Evolutionary conservation across 2,113 vertebrate species (phyloP).

Genomic region (Trogon surrucura): DNA sequence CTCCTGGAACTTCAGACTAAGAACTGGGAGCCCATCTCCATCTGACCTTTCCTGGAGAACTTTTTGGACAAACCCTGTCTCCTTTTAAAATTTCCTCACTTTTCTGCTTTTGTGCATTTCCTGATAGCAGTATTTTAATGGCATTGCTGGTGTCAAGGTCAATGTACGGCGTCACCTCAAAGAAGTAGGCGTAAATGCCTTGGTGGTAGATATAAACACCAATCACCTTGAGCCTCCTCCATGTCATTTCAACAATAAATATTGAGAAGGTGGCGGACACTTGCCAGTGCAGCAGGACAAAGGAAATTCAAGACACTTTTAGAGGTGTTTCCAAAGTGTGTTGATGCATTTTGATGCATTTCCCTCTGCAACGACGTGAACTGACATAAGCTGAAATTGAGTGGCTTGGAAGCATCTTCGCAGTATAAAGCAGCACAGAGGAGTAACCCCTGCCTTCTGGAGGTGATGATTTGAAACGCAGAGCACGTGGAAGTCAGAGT

Average conservation of each 20-base stretch:
- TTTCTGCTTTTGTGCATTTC: neutral
- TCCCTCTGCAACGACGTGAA: neutral
- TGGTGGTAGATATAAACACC: neutral
- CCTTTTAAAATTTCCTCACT: neutral
- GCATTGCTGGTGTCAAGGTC: neutral
- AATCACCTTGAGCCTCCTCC: conserved; percentile 1
- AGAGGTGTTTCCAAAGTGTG: conserved; percentile 20
- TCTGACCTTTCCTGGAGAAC: neutral
- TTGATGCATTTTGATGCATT: conserved; percentile 26
- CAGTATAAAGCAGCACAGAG: neutral
- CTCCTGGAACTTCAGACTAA: neutral
- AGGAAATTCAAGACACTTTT: neutral
- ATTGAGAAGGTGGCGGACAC: neutral
- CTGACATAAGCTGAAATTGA: neutral
- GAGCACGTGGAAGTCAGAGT: neutral
- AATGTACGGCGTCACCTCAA: neutral
- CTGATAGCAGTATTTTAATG: neutral
- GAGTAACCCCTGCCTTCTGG: neutral
- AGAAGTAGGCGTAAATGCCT: neutral
- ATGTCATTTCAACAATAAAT: neutral
- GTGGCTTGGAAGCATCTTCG: neutral
- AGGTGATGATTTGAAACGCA: neutral
- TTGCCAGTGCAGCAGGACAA: neutral
- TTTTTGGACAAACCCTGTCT: neutral
- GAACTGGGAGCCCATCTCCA: neutral